Evolutionary conservation across 2,113 vertebrate species (phyloP).

Genomic region (Eublepharis macularius): DNA sequence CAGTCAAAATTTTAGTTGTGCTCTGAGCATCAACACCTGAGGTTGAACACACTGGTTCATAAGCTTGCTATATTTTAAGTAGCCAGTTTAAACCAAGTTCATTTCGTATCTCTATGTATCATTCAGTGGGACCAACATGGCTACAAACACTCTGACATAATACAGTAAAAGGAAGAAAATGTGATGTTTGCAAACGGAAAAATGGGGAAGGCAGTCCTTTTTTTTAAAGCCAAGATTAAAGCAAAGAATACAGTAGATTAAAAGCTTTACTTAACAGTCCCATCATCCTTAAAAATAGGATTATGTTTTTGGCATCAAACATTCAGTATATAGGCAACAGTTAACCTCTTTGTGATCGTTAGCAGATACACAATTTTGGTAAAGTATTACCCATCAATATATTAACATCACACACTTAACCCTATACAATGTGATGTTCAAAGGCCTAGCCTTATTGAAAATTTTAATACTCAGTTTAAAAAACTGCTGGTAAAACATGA

Average conservation of each 20-base stretch:
- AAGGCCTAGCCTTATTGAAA: background rate
- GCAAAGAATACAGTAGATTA: conserved; percentile 56
- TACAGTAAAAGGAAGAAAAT: background rate
- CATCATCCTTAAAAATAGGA: conserved; percentile 42
- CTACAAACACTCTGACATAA: background rate
- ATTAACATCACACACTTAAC: conserved; percentile 45
- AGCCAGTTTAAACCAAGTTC: background rate
- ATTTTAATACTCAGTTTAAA: conserved; percentile 58
- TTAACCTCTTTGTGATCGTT: conserved; percentile 63
- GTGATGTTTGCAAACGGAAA: background rate
- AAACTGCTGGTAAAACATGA: conserved; percentile 61
- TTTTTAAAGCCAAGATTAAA: conserved; percentile 57
- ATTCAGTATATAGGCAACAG: conserved; percentile 56
- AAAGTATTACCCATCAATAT: conserved; percentile 44
- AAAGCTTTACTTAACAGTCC: conserved; percentile 52
- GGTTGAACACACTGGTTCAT: background rate
- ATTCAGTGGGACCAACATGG: background rate
- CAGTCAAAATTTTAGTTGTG: background rate
- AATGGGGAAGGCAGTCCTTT: conserved; percentile 37
- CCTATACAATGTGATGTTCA: conserved; percentile 47
- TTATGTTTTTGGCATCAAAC: conserved; percentile 64
- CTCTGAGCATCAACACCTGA: conserved; percentile 7
- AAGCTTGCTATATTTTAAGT: background rate
- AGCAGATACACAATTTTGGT: conserved; percentile 55
- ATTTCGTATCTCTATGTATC: background rate